Evolutionary conservation across 2,797 vertebrate species (phyloP).

Genomic region (Neosilurus mollespiculum): DNA sequence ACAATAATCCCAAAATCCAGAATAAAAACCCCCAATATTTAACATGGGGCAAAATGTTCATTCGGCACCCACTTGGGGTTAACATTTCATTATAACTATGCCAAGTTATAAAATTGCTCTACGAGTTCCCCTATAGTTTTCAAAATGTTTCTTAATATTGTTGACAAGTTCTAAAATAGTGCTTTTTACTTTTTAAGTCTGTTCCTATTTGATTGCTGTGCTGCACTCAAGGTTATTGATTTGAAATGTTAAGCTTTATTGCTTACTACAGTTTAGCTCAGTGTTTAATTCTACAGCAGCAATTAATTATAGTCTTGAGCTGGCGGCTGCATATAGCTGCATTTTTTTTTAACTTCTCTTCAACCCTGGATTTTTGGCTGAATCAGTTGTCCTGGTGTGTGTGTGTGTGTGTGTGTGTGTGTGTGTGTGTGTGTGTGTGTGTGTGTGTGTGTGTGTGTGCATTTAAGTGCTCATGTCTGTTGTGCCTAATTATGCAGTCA

Average conservation of each 20-base stretch:
- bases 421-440: constrained; percentile 31
- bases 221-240: constrained; percentile 66
- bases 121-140: background rate
- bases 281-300: constrained; percentile 66
- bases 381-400: constrained; percentile 58
- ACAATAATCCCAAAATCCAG: too few species aligned
- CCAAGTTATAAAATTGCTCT: too few species aligned
- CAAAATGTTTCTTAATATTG: background rate
- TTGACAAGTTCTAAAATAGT: constrained; percentile 4
- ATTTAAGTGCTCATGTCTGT: constrained; percentile 38
- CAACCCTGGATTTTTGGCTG: constrained; percentile 58
- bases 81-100: too few species aligned
- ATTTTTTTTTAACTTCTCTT: constrained; percentile 50
- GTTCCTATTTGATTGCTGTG: background rate
- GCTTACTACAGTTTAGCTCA: constrained; percentile 65
- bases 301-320: constrained; percentile 69
- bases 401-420: constrained; percentile 27
- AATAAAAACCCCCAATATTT: too few species aligned
- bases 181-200: background rate
- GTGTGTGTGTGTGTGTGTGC: constrained; percentile 30
- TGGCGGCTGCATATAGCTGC: constrained; percentile 67
- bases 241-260: constrained; percentile 62
- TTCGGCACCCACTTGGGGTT: too few species aligned
- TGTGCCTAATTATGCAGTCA: constrained; percentile 62
- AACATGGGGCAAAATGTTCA: too few species aligned